Conservation (phyloP, 2,888 invertebrate genomes). For the Tipula confusa region DNA sequence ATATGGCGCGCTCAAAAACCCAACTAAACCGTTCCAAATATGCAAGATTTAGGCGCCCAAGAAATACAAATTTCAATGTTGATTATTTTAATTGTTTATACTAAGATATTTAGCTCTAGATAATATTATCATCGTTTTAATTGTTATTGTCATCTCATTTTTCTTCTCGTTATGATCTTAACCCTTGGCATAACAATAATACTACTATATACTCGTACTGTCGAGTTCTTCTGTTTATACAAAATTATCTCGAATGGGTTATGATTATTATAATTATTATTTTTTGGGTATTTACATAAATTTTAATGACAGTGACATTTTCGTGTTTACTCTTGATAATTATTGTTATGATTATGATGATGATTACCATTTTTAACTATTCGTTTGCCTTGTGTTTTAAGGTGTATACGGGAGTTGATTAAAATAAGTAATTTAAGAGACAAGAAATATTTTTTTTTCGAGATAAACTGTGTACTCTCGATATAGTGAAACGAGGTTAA, state of each 20-base stretch:
- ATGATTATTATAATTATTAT: neutral
- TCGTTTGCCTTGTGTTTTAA: neutral
- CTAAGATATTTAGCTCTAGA: neutral
- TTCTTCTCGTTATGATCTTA: neutral
- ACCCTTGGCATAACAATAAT: neutral
- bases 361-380: slow-evolving; percentile 21
- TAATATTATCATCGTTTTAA: slow-evolving; percentile 12
- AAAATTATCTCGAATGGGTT: neutral
- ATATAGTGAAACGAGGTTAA: neutral
- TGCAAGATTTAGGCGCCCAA: neutral
- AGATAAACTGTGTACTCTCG: neutral
- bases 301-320: slow-evolving; percentile 25
- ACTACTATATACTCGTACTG: neutral
- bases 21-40: neutral
- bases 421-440: neutral
- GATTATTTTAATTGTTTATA: slow-evolving; percentile 14
- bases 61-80: neutral
- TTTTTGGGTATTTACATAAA: neutral
- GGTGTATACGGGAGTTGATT: slow-evolving; percentile 6
- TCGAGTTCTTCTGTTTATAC: neutral
- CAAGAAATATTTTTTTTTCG: neutral
- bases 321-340: neutral
- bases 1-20: neutral
- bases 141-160: slow-evolving; percentile 20
- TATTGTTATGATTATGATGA: slow-evolving; percentile 25